phyloP scores from a whole-genome alignment of 2,113 vertebrate genomes.

The Sebastes fasciatus region DNA sequence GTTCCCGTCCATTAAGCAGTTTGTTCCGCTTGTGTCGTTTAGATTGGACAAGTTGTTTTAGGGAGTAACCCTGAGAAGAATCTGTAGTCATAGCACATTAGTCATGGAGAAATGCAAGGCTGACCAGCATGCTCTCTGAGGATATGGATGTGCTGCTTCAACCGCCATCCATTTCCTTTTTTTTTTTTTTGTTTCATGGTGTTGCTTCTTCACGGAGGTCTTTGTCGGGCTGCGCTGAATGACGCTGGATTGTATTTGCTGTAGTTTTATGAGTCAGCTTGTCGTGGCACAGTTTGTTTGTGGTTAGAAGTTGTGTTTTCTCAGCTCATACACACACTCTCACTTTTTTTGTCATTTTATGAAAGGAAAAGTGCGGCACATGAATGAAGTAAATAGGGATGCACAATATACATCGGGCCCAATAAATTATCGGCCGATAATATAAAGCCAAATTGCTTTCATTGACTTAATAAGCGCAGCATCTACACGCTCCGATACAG shows the following conservation, averaged over 20 bases:
- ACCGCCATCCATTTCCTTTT: not conserved
- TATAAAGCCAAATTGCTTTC: not conserved
- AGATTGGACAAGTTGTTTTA: constrained; percentile 11
- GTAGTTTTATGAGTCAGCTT: not conserved
- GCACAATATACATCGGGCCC: not conserved
- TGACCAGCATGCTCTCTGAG: constrained; percentile 22
- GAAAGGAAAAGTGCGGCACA: not conserved
- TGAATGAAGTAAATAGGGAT: not conserved
- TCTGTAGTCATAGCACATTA: not conserved
- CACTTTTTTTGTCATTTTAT: not conserved
- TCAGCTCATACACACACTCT: not conserved
- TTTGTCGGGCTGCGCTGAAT: not conserved
- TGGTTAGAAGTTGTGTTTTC: not conserved
- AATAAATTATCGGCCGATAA: not conserved
- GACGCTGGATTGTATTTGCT: not conserved
- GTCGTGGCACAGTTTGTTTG: not conserved
- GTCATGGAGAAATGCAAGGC: constrained; percentile 14
- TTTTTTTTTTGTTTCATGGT: not conserved
- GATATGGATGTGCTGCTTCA: constrained; percentile 28
- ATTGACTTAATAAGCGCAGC: not conserved
- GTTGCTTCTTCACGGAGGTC: constrained; percentile 1
- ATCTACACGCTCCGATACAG: not conserved
- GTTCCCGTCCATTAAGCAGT: constrained; percentile 23
- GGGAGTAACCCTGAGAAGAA: not conserved
- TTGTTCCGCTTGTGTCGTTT: not conserved